Percentiles rank a stretch among this genome's conserved stretches.
phyloP scores from a whole-genome alignment of 1,140 invertebrate species.

The Paramacrobiotus metropolitanus region DNA sequence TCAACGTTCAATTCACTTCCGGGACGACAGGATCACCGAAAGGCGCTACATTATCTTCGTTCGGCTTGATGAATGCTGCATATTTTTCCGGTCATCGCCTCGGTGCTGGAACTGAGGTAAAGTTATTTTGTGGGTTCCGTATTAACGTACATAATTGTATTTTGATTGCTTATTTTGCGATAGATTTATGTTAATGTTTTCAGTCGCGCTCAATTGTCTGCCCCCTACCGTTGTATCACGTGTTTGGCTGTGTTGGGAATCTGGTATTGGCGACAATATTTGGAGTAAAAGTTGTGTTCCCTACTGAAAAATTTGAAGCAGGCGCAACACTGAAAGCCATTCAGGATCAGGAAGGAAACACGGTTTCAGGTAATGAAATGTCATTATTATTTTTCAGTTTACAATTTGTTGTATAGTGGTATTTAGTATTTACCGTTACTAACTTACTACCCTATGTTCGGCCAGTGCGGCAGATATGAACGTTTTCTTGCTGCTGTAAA shows the following conservation, averaged over 20 bases:
- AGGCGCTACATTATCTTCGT: slow-evolving; percentile 27
- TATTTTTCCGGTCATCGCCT: slow-evolving; percentile 21
- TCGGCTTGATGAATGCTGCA: slow-evolving; percentile 29
- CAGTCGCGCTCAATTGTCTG: neutral
- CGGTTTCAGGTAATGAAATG: too few relatives aligned
- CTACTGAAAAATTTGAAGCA: slow-evolving; percentile 20
- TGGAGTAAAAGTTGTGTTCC: slow-evolving; percentile 20
- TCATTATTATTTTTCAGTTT: too few relatives aligned
- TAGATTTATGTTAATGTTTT: too few relatives aligned
- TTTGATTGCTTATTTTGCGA: slow-evolving; percentile 18
- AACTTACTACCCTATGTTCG: too few relatives aligned
- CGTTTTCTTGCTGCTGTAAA: too few relatives aligned
- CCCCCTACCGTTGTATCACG: slow-evolving; percentile 29
- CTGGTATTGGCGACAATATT: slow-evolving; percentile 21
- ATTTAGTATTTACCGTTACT: too few relatives aligned
- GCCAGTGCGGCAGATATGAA: too few relatives aligned
- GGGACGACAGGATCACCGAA: slow-evolving; percentile 30
- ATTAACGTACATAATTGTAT: too few relatives aligned
- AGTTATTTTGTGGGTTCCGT: too few relatives aligned
- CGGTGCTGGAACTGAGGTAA: slow-evolving; percentile 10
- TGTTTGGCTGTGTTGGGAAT: slow-evolving; percentile 28
- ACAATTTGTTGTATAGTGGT: too few relatives aligned
- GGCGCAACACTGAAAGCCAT: slow-evolving; percentile 16
- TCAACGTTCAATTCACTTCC: slow-evolving; percentile 15
- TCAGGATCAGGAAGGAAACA: slow-evolving; percentile 13